Evolutionary conservation across 2,797 vertebrate genomes (phyloP), one percentile per base, ranked within the genome.

Genomic region (Alosa sapidissima): DNA sequence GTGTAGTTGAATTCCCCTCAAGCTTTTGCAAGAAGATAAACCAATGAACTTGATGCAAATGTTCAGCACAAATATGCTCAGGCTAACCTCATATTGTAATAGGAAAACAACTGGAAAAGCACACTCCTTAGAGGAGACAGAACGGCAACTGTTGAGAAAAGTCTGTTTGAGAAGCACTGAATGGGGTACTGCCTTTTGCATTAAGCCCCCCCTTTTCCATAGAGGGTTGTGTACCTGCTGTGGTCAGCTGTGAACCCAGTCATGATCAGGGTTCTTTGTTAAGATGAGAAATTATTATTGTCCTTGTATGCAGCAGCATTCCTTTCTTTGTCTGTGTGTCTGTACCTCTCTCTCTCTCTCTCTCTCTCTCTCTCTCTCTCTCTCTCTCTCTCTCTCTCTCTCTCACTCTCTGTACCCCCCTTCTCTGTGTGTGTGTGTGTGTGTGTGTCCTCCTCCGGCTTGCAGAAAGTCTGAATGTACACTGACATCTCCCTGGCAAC

Each of bases 401-500:
- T 41, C 41, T 0, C 41, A 2, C 41, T 41, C 41, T 41, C 41
- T 41, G 41, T 28, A 28, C 28, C 28, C 28, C 28, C 28, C 28
- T 11, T 72, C 2, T n/a, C n/a, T n/a, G n/a, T 41, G 33, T 41
- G 68, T 72, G 68, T 72, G 33, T 72, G 33, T 75, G 33, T 75
- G 14, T 78, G 36, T 21, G 72, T 78, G 14, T 78, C 41, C 41
- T n/a, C n/a, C 55, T 58, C n/a, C 83, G 78, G 82, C 84, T 78
- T 47, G 81, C 41, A 84, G 83, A 86, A 81, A 82, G 86, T 86
- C 58, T 85, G 82, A 89, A 88, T 88, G 82, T 85, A 87, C 84
- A 81, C 82, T 84, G 86, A 48, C n/a, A 84, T 91, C 84, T 87
- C 82, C 1, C 49, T 72, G 87, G 87, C 89, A 88, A 91, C 85